Evolutionary conservation across 2,888 invertebrate genomes (phyloP).

Genomic region (Orthosia gracilis): DNA sequence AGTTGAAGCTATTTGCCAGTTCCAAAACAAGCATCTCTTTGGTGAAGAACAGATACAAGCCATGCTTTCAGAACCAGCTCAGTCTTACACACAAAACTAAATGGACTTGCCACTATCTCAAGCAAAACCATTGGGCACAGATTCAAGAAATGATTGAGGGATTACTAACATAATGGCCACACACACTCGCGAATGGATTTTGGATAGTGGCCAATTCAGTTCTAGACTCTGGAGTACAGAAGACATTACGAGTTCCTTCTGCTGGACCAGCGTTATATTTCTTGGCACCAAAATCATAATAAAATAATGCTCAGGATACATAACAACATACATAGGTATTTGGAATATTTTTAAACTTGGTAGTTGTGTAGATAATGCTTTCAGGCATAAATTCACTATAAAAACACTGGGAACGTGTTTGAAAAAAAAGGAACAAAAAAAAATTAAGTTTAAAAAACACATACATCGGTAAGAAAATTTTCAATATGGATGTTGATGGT

Average conservation of each 20-base stretch:
- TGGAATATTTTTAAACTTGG: neutral
- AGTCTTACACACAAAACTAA: neutral
- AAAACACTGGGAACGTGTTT: neutral
- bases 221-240: conserved; percentile 8
- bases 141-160: conserved; percentile 44
- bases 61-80: too few relatives aligned
- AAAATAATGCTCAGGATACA: conserved; percentile 23
- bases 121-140: conserved; percentile 26
- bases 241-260: conserved; percentile 27
- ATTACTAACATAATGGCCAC: conserved; percentile 24
- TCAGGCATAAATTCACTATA: neutral
- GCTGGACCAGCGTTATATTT: conserved; percentile 23
- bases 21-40: too few relatives aligned
- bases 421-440: too few relatives aligned
- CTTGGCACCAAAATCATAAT: conserved; percentile 38
- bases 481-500: too few relatives aligned
- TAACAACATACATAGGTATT: neutral
- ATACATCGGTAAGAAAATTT: too few relatives aligned
- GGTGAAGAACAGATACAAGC: neutral
- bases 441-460: too few relatives aligned
- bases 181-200: conserved; percentile 10
- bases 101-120: too few relatives aligned
- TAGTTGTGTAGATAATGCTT: neutral
- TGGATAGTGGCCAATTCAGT: conserved; percentile 33
- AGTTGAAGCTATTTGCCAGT: too few relatives aligned